Evolutionary conservation across 1,140 invertebrate genomes (phyloP), one percentile per base, ranked within the genome.

Genomic region (Thereuonema tuberculata): DNA sequence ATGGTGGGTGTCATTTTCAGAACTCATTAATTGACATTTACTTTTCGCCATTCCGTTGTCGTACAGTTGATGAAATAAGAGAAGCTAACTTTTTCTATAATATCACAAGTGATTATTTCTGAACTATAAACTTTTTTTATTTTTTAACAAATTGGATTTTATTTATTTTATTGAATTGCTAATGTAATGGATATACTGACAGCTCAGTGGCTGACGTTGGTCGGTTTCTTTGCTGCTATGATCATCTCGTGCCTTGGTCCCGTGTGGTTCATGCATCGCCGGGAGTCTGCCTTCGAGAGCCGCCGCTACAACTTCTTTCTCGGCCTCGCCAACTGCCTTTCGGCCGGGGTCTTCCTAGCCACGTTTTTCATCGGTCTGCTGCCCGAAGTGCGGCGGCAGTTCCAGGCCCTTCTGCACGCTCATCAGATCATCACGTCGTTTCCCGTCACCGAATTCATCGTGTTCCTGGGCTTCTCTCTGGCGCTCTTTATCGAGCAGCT

Each of bases 301-400:
- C n/a, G 3, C 43, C 3, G 12, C 37, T 58, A 56, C 31, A n/a
- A 58, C 14, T n/a, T 43, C 12, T 9, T 3, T 15, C 2, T 58
- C 12, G 14, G 9, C 43, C 37, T 60, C 2, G 49, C 59, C 55
- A 75, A 75, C 62, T 75, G 73, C 59, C 62, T 72, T 27, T 65
- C 71, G 20, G 70, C 66, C 52, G 74, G 74, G 12, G 70, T 75
- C 5, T 75, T 75, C 61, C 62, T 75, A 5, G 69, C 69, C 9
- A 71, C 71, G 49, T 75, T 72, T 60, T 73, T 76, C 55, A 58
- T 74, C 1, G 68, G 68, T 17, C 62, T 75, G 12, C 60, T 75
- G 14, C 74, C 74, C 1, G 65, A 72, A 62, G 71, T 72, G 17
- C 49, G 63, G 49, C 63, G 71, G 25, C 66, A 70, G 58, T 68